These are phyloP conservation scores for Xyrichtys novacula DNA, from an alignment of 2,797 vertebrate species.

Conservation along the genomic window DNA sequence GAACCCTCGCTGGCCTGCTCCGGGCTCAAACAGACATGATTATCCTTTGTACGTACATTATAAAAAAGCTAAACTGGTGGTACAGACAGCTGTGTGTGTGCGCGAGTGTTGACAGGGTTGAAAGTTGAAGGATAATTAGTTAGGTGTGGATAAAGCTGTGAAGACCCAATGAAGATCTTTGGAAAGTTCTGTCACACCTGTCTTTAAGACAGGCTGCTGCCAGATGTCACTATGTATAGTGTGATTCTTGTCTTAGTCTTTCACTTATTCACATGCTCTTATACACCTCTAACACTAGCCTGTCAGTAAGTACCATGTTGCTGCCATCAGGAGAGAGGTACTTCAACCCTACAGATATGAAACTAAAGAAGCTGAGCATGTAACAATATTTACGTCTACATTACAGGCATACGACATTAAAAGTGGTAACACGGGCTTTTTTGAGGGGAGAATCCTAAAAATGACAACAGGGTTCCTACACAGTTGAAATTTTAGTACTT, in stretches of 20 bases:
- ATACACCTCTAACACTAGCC: not conserved
- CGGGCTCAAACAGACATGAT: too few relatives aligned
- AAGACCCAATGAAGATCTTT: slow-evolving; percentile 50
- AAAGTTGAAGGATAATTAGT: slow-evolving; percentile 75
- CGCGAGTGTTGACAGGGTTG: slow-evolving; percentile 22
- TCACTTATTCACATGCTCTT: slow-evolving; percentile 13
- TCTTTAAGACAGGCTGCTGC: slow-evolving; percentile 52
- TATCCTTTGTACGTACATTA: too few relatives aligned
- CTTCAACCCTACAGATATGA: not conserved
- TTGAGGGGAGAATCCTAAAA: too few relatives aligned
- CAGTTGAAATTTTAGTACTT: too few relatives aligned
- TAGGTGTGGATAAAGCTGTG: slow-evolving; percentile 79
- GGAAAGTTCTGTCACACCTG: slow-evolving; percentile 68
- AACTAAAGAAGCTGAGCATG: too few relatives aligned
- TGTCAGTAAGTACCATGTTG: slow-evolving; percentile 10
- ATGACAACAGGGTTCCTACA: too few relatives aligned
- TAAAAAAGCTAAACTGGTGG: too few relatives aligned
- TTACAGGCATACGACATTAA: too few relatives aligned
- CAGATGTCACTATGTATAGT: slow-evolving; percentile 1
- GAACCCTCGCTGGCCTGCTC: too few relatives aligned
- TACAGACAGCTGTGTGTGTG: slow-evolving; percentile 10
- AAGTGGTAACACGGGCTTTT: too few relatives aligned
- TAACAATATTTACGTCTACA: too few relatives aligned
- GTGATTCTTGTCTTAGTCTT: not conserved
- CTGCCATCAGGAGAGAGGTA: not conserved